Evolutionary conservation across 2,888 invertebrate genomes (phyloP), one percentile per base, ranked within the genome.

Genomic region (Amblyjoppa proteus): DNA sequence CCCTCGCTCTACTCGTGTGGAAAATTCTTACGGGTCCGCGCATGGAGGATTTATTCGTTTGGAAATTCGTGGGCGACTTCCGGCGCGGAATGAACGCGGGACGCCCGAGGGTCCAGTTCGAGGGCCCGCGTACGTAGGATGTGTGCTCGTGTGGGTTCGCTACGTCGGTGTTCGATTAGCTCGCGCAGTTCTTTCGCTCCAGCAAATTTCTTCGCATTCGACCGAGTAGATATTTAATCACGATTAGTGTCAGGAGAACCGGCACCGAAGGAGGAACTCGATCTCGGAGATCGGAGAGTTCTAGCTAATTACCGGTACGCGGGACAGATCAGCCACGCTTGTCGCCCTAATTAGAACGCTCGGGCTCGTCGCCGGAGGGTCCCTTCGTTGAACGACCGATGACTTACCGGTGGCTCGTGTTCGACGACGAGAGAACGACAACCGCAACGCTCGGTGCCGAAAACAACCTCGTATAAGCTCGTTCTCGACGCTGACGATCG

Each of bases 311-410:
- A 69, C 73, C 82, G 38, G 34, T 45, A 75, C 53, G 64, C 53
- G 45, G 78, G 58, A 11, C 64, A 74, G 78, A 81, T 84, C 79
- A 28, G 28, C 41, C 68, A 80, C 68, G 80, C 74, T 81, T 45
- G 81, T 78, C 64, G 25, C 64, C 64, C 69, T 75, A 87, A 85
- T 87, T 85, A 76, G 75, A 81, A 73, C 71, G 69, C 84, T 80
- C 75, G 51, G 16, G 51, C 20, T 45, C 58, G 51, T 69, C 66
- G 53, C 31, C 45, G 51, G 73, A 56, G 70, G 49, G 41, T 45
- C 77, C 25, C 20, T 13, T 7, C 20, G 28, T 58, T 58, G 34
- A 61, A 77, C 76, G 56, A 53, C 28, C 80, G 74, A 80, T 68
- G 56, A 71, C 64, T 79, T 9, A 70, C 11, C 11, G 68, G 45